These are phyloP conservation scores for Wiebesia pumilae DNA, from an alignment of 1,140 invertebrate genomes.

Conservation along the genomic window DNA sequence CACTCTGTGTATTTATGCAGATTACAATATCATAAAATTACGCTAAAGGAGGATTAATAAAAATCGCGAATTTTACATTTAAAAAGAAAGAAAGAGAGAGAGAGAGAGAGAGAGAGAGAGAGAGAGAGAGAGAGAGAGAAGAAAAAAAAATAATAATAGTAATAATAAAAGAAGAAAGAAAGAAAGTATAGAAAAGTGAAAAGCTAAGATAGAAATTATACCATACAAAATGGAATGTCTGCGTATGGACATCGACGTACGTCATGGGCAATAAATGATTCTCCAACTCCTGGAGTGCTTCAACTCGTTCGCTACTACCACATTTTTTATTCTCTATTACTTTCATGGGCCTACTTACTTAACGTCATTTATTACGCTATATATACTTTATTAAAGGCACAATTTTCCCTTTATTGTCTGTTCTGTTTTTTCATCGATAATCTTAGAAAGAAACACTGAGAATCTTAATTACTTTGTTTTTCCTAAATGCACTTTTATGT, in stretches of 20 bases:
- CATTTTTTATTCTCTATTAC: conserved; percentile 38
- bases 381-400: conserved; percentile 36
- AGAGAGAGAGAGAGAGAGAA: conserved; percentile 17
- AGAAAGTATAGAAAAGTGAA: conserved; percentile 1
- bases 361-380: conserved; percentile 32
- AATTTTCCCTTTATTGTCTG: conserved; percentile 29
- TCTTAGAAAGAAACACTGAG: no score
- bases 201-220: conserved; percentile 44
- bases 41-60: conserved; percentile 27
- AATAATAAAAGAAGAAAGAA: no score
- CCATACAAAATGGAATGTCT: conserved; percentile 67
- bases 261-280: conserved; percentile 47
- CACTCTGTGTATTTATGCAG: not conserved
- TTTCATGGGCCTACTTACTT: conserved; percentile 37
- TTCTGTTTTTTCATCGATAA: not conserved
- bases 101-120: conserved; percentile 2
- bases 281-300: conserved; percentile 58
- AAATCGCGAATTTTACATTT: conserved; percentile 34
- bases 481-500: conserved; percentile 21
- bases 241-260: conserved; percentile 62
- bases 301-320: conserved; percentile 57
- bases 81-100: conserved; percentile 21
- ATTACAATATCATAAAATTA: conserved; percentile 38
- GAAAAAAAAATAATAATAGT: no score
- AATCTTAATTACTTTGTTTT: conserved; percentile 14